Evolutionary conservation across 2,888 invertebrate species (phyloP).

Genomic region (Rhogogaster chlorosoma): DNA sequence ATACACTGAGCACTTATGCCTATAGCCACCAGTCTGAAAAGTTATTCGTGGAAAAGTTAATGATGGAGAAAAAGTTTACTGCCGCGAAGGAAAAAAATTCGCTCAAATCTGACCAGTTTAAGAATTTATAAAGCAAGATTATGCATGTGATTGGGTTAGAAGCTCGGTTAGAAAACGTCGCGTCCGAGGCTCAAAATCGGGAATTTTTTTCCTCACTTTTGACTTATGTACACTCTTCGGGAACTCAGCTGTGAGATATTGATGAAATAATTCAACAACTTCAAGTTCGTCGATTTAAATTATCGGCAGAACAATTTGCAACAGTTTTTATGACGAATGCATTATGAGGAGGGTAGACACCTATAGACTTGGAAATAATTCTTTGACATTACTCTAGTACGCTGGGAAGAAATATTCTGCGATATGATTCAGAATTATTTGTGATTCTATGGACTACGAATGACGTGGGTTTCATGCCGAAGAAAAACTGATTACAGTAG

Average conservation of each 20-base stretch:
- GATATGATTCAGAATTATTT: too few relatives aligned
- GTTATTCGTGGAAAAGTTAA: constrained; percentile 6
- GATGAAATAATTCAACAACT: neutral
- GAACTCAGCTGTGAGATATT: neutral
- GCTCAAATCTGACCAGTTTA: neutral
- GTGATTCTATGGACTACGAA: too few relatives aligned
- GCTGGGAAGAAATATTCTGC: too few relatives aligned
- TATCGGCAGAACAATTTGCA: neutral
- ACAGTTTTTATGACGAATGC: neutral
- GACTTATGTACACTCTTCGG: neutral
- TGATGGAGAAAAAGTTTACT: neutral
- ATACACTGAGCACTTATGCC: constrained; percentile 7
- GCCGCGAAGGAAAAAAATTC: neutral
- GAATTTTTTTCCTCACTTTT: neutral
- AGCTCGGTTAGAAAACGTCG: neutral
- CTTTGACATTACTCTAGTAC: too few relatives aligned
- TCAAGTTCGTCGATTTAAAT: neutral
- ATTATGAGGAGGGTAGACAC: neutral
- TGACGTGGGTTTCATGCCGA: too few relatives aligned
- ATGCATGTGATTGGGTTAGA: neutral
- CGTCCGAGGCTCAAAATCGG: neutral
- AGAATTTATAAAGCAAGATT: neutral
- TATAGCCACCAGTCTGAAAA: neutral
- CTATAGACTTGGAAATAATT: too few relatives aligned
- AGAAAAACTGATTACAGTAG: too few relatives aligned